phyloP scores from a whole-genome alignment of 2,113 vertebrate genomes.

The Trochalopteron elliotii region DNA sequence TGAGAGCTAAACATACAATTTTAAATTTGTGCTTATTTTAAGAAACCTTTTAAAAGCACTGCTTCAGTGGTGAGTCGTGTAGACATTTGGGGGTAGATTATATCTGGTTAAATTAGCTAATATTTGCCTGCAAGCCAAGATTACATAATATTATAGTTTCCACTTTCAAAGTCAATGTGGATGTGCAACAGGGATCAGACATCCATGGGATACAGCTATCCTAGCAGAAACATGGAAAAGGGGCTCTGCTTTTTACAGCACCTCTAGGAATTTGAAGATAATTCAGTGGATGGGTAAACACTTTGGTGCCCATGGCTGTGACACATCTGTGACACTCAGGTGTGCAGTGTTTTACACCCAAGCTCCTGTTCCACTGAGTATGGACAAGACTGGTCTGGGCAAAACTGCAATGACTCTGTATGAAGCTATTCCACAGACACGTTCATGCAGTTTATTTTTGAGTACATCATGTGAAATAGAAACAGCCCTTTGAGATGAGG shows the following conservation, averaged over 20 bases:
- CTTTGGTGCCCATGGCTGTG: not conserved
- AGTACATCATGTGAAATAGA: not conserved
- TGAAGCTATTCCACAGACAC: not conserved
- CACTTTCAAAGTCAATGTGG: not conserved
- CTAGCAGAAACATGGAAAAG: not conserved
- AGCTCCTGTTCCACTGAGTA: not conserved
- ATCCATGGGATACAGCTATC: not conserved
- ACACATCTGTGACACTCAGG: not conserved
- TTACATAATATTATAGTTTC: conserved; percentile 12
- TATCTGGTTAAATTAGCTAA: conserved; percentile 24
- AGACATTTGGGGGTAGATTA: conserved; percentile 32
- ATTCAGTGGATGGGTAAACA: not conserved
- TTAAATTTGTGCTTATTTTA: conserved; percentile 30
- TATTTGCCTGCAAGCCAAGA: conserved; percentile 4
- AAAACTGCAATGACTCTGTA: not conserved
- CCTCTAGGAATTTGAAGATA: not conserved
- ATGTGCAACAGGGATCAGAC: not conserved
- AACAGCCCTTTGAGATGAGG: not conserved
- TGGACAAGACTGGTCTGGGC: not conserved
- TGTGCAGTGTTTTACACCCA: not conserved
- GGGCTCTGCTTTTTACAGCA: not conserved
- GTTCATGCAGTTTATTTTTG: not conserved
- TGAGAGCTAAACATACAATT: not conserved
- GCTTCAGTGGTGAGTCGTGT: not conserved
- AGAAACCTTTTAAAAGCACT: not conserved